These are phyloP conservation scores for Drosophila heteroneura DNA, from an alignment of 2,888 invertebrate genomes.

Conservation along the genomic window DNA sequence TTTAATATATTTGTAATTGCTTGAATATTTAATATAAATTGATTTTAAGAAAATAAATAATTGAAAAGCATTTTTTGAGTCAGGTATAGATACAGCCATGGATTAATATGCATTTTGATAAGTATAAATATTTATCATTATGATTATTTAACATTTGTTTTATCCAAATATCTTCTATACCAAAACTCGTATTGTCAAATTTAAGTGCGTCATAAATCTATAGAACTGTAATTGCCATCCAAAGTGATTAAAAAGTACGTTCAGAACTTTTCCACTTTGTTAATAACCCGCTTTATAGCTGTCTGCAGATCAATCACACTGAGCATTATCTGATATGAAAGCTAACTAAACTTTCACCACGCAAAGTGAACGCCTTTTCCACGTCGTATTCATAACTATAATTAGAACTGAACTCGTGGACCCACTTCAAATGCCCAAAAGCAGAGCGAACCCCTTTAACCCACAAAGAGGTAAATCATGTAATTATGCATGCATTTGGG, in stretches of 20 bases:
- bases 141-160: not conserved
- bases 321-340: slow-evolving; percentile 30
- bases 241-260: slow-evolving; percentile 1
- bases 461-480: slow-evolving; percentile 31
- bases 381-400: slow-evolving; percentile 38
- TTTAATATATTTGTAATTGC: too few species aligned
- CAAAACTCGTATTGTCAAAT: not conserved
- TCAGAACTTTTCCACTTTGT: slow-evolving; percentile 11
- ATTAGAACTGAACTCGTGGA: slow-evolving; percentile 34
- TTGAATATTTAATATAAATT: not conserved
- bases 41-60: not conserved
- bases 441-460: slow-evolving; percentile 26
- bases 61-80: not conserved
- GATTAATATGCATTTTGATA: not conserved
- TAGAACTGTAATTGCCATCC: not conserved
- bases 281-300: slow-evolving; percentile 7
- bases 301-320: slow-evolving; percentile 8
- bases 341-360: slow-evolving; percentile 35
- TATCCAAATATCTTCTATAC: not conserved
- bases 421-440: slow-evolving; percentile 45
- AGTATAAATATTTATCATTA: not conserved
- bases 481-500: slow-evolving; percentile 50
- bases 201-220: not conserved
- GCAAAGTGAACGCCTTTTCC: slow-evolving; percentile 20
- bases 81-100: not conserved